These are phyloP conservation scores for Dryadula phaetusa DNA, from an alignment of 2,888 invertebrate genomes.

Conservation along the genomic window DNA sequence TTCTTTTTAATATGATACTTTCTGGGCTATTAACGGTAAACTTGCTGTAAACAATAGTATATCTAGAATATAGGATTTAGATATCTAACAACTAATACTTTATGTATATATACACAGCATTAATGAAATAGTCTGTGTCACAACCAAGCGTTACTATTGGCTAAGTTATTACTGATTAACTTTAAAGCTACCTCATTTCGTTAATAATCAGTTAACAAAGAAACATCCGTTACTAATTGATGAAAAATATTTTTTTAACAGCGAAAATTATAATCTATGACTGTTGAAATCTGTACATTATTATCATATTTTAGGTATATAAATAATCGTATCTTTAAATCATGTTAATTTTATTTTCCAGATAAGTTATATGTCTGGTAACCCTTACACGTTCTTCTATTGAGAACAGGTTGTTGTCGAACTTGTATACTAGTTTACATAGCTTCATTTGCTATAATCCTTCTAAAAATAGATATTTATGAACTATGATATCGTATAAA, in stretches of 20 bases:
- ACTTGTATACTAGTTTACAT: too few relatives aligned
- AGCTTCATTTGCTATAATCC: too few relatives aligned
- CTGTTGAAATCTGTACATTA: conserved; percentile 33
- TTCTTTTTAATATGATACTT: too few relatives aligned
- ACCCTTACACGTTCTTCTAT: too few relatives aligned
- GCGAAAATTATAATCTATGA: conserved; percentile 13
- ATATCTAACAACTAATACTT: neutral
- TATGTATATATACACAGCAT: neutral
- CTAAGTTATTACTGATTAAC: neutral
- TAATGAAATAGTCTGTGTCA: neutral
- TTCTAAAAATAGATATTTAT: too few relatives aligned
- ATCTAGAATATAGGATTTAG: neutral
- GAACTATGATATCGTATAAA: too few relatives aligned
- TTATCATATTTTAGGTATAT: conserved; percentile 20
- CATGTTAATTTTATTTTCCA: conserved; percentile 5
- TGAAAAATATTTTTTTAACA: conserved; percentile 14
- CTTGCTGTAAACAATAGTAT: too few relatives aligned
- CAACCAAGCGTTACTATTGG: neutral
- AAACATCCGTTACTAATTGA: neutral
- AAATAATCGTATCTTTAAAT: conserved; percentile 5
- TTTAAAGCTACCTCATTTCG: neutral
- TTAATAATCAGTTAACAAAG: neutral
- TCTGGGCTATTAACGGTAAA: too few relatives aligned
- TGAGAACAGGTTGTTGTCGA: too few relatives aligned
- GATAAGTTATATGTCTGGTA: neutral